Base-by-base conservation (phyloP, 1,140 invertebrate species). In the Drosophila navojoa region DNA sequence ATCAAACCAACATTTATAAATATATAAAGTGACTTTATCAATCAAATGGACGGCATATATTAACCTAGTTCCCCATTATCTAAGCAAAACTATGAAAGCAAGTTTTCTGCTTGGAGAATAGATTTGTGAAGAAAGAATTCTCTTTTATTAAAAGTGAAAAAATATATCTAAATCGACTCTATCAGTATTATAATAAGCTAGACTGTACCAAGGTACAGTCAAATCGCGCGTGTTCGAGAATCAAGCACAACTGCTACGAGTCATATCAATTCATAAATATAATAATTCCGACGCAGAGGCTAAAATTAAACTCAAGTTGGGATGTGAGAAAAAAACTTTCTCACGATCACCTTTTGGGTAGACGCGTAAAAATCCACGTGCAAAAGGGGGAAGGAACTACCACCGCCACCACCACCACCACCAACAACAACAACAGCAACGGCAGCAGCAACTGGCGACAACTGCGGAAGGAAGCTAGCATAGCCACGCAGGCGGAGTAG, bases 321-420 rank as follows among this genome's bases (percentile, higher is more conserved):
- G 75, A 77, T 90, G 87, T 90, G 87, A 90, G 89, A 90, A 90
- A 90, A 90, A 87, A 79, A 89, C 74, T 85, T 91, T 91, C 89
- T 91, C 89, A 91, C 89, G 89, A 91, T 91, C 89, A 91, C 89
- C 79, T 81, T 73, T 89, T 74, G 73, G 63, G 61, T 67, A 66
- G 75, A 78, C 71, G 77, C 86, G 47, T 82, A 61, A 61, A 85
- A 90, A 90, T 90, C 89, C 89, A 91, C 89, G 89, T 91, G 89
- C 84, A 91, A 91, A 91, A 91, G 89, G 89, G 89, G 89, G 89
- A 91, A 91, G 89, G 49, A 75, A 61, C 52, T 49, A 89, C 71
- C 77, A 73, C 71, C 81, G 80, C 70, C 77, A 77, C 54, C 73
- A 53, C 44, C 57, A 25, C n/a, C 44, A 59, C 5, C 49, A 53